Evolutionary conservation across 2,113 vertebrate species (phyloP).

Genomic region (Nerophis ophidion): DNA sequence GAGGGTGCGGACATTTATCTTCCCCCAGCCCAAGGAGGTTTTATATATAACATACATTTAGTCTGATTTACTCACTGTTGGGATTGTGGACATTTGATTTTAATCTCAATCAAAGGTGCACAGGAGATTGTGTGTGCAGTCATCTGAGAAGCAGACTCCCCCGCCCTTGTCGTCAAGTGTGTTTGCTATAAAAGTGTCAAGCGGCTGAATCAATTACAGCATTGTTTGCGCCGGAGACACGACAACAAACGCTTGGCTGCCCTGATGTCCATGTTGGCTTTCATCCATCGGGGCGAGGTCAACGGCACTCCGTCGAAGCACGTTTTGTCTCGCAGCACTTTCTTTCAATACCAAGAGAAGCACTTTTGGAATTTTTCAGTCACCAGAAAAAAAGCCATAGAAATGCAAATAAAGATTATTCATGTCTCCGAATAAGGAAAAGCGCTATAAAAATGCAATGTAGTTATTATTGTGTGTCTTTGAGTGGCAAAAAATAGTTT

Average conservation of each 20-base stretch:
- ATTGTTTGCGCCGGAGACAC: slow-evolving; percentile 24
- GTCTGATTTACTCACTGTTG: slow-evolving; percentile 22
- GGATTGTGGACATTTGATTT: slow-evolving; percentile 22
- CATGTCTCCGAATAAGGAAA: no score
- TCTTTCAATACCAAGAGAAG: no score
- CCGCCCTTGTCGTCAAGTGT: slow-evolving; percentile 30
- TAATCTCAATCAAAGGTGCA: slow-evolving; percentile 45
- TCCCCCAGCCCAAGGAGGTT: slow-evolving; percentile 13
- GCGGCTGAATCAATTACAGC: slow-evolving; percentile 45
- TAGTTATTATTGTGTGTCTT: no score
- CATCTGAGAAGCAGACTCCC: slow-evolving; percentile 26
- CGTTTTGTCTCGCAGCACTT: no score
- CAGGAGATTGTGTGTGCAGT: slow-evolving; percentile 33
- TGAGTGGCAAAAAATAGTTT: no score
- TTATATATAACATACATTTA: slow-evolving; percentile 35
- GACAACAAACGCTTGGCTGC: slow-evolving; percentile 11
- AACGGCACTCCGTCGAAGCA: no score
- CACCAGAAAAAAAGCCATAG: no score
- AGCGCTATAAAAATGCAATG: no score
- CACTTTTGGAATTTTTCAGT: no score
- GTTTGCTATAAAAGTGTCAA: slow-evolving; percentile 56
- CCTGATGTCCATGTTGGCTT: neutral
- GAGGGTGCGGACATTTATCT: slow-evolving; percentile 13
- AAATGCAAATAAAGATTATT: no score
- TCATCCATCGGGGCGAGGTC: slow-evolving; percentile 31